Conservation (phyloP, 2,113 vertebrate species). For the Machaerirhynchus nigripectus region DNA sequence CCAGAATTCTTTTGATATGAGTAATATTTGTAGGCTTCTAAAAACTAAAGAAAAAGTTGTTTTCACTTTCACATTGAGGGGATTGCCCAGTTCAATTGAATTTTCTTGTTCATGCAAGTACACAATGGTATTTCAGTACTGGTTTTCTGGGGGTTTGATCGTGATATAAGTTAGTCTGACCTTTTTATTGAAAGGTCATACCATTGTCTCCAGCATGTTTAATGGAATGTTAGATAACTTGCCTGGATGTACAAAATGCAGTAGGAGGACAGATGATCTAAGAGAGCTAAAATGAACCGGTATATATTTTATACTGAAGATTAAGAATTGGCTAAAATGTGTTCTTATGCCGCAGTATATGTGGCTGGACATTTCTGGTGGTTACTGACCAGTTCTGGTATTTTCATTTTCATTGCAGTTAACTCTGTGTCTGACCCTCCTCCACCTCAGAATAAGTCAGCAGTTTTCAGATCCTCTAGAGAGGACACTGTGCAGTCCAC, state of each 20-base stretch:
- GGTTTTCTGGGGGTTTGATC: not conserved
- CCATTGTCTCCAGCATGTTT: not conserved
- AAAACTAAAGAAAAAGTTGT: not conserved
- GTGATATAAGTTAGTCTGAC: not conserved
- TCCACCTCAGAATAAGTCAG: conserved; percentile 73
- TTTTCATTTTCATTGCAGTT: conserved; percentile 69
- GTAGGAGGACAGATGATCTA: not conserved
- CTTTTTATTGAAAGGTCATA: not conserved
- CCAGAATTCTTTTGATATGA: not conserved
- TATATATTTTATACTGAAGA: not conserved
- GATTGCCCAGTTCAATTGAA: not conserved
- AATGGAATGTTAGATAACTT: not conserved
- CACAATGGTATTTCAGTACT: not conserved
- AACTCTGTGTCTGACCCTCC: conserved; percentile 80
- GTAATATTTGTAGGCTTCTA: not conserved
- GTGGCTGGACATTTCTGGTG: not conserved
- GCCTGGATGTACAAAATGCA: not conserved
- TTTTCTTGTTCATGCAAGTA: not conserved
- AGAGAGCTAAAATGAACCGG: not conserved
- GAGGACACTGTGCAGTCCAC: conserved; percentile 84
- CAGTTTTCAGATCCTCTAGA: conserved; percentile 79
- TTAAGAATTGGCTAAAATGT: not conserved
- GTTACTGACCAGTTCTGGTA: not conserved
- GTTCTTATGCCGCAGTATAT: not conserved
- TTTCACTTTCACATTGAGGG: not conserved